Conservation (phyloP, 1,140 invertebrate species). For the Drosophila lacertosa region DNA sequence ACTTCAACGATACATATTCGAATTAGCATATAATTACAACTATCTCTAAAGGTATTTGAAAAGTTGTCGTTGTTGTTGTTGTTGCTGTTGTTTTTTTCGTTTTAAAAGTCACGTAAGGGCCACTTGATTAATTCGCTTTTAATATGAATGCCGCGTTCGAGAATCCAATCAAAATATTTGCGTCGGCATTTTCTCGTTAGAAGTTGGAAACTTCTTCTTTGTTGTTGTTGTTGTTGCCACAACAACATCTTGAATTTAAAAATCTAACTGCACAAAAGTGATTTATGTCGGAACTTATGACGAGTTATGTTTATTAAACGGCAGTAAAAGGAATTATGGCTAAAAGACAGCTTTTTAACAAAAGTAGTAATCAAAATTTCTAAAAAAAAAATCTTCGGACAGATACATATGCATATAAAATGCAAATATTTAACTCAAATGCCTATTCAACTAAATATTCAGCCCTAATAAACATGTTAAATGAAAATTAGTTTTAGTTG, state of each 20-base stretch:
- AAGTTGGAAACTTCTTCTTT: neutral
- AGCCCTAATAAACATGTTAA: too few species aligned
- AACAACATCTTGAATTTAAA: constrained; percentile 14
- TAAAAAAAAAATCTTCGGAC: too few species aligned
- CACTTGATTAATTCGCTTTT: constrained; percentile 57
- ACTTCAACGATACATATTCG: constrained; percentile 24
- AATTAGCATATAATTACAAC: constrained; percentile 34
- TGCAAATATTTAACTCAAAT: too few species aligned
- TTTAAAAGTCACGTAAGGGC: constrained; percentile 38
- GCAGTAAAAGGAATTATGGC: constrained; percentile 19
- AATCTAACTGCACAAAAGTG: constrained; percentile 28
- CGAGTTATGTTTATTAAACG: constrained; percentile 43
- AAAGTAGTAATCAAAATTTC: too few species aligned
- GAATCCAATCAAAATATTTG: constrained; percentile 55
- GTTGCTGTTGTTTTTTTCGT: neutral
- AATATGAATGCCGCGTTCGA: constrained; percentile 45
- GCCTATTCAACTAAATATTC: too few species aligned
- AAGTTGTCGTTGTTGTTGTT: constrained; percentile 3
- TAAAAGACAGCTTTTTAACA: neutral
- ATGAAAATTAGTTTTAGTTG: too few species aligned
- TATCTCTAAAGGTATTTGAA: constrained; percentile 1
- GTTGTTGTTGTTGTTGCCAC: constrained; percentile 9
- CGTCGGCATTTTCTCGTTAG: constrained; percentile 28
- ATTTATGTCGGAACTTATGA: constrained; percentile 61
- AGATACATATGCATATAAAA: too few species aligned